Evolutionary conservation across 2,797 vertebrate species (phyloP), one percentile per base, ranked within the genome.

Genomic region (Corythornis leucogaster): DNA sequence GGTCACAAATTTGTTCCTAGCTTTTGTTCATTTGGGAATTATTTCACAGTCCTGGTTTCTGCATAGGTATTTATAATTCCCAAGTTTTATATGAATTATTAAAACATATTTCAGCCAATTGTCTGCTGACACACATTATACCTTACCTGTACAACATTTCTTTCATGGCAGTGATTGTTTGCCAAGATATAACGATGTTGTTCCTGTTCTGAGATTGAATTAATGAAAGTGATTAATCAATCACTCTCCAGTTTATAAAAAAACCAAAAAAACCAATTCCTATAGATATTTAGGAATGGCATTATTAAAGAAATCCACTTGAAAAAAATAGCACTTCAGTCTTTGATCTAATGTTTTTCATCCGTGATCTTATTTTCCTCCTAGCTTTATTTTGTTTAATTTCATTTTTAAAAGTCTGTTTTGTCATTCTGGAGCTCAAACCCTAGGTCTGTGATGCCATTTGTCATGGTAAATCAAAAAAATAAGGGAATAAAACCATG

Each of bases 191-290:
- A 66, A 68, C 40, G 12, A 59, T 50, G 43, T n/a, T 75, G 30
- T 66, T 83, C 25, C 62, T 76, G 19, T 7, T 95, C 62, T 10
- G 22, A 64, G n/a, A 40, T 1, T 83, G 43, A 90, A 91, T 69
- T 80, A 87, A 19, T 64, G 38, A 45, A 92, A 69, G 38, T 87
- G 87, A 74, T 85, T 78, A 71, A 74, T 86, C 53, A 63, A n/a
- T 66, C 12, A 42, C 18, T 80, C 31, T 6, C 14, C 30, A 26
- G 15, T 50, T 85, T 74, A 68, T 30, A 17, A 74, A 82, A 26
- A 25, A 43, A 4, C 8, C 78, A 11, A 25, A 78, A 79, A 62
- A 13, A 33, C 8, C 12, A 79, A 13, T 26, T 85, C 12, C 28
- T 55, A 26, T 7, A 43, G 21, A 35, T 86, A 58, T 38, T 78